phyloP scores from a whole-genome alignment of 1,140 invertebrate genomes.

The Listronotus oregonensis region DNA sequence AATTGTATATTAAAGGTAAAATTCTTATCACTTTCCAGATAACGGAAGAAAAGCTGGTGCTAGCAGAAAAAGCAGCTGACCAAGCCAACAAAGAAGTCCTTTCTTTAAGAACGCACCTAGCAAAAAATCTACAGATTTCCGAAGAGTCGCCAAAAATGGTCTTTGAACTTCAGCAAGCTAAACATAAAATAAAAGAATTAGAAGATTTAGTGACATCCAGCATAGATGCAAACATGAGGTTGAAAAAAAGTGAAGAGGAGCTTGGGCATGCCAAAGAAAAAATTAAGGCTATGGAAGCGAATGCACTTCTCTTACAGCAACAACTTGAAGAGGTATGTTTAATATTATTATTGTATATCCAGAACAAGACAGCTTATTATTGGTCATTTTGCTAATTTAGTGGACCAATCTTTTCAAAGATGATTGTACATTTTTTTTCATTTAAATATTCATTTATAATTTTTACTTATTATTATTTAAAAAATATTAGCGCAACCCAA shows the following conservation, averaged over 20 bases:
- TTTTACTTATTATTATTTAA: too few relatives aligned
- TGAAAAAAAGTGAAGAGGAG: background rate
- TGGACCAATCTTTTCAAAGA: too few relatives aligned
- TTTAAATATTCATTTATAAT: too few relatives aligned
- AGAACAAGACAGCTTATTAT: too few relatives aligned
- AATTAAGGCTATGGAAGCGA: background rate
- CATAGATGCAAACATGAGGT: background rate
- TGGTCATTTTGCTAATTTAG: too few relatives aligned
- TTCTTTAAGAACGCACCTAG: background rate
- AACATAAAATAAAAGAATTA: background rate
- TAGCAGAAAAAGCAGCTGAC: too few relatives aligned
- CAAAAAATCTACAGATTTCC: background rate
- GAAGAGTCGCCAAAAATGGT: background rate
- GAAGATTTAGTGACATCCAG: background rate
- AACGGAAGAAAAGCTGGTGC: background rate
- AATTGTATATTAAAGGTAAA: too few relatives aligned
- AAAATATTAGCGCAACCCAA: too few relatives aligned
- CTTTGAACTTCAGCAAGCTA: background rate
- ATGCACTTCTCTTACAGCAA: too few relatives aligned
- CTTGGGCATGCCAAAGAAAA: background rate
- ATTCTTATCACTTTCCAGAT: background rate
- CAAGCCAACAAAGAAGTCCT: background rate
- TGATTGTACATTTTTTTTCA: too few relatives aligned
- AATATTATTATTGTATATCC: too few relatives aligned
- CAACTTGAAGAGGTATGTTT: too few relatives aligned